phyloP scores from a whole-genome alignment of 2,888 invertebrate species.

The Plutella xylostella region DNA sequence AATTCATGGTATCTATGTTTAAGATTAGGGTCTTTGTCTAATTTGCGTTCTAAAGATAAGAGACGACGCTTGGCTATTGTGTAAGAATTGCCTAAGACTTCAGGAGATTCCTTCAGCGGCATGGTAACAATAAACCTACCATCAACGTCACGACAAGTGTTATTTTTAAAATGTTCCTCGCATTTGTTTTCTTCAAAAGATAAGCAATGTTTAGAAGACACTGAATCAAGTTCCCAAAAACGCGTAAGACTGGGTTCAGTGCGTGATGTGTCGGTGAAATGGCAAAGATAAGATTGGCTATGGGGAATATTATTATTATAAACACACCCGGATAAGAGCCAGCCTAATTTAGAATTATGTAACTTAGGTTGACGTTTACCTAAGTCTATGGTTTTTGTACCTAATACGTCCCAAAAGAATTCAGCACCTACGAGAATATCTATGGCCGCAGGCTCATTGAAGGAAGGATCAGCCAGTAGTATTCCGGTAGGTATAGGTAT shows the following conservation, averaged over 20 bases:
- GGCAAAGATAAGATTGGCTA: no score
- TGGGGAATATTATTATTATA: no score
- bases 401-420: neutral
- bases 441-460: conserved; percentile 3
- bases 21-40: neutral
- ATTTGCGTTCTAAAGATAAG: neutral
- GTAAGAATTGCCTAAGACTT: neutral
- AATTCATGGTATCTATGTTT: conserved; percentile 6
- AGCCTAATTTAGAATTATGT: neutral
- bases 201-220: no score
- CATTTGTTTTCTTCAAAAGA: neutral
- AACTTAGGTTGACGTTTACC: neutral
- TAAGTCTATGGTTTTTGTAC: neutral
- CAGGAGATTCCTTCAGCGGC: neutral
- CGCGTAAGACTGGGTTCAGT: no score
- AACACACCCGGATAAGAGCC: no score
- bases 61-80: neutral
- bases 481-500: conserved; percentile 4
- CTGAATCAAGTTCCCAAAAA: no score
- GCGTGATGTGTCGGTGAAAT: no score
- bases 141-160: neutral
- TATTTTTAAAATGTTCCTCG: neutral
- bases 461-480: conserved; percentile 5
- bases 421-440: neutral
- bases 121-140: neutral